Conservation (phyloP, 1,140 invertebrate species). For the Drosophila kurseongensis region DNA sequence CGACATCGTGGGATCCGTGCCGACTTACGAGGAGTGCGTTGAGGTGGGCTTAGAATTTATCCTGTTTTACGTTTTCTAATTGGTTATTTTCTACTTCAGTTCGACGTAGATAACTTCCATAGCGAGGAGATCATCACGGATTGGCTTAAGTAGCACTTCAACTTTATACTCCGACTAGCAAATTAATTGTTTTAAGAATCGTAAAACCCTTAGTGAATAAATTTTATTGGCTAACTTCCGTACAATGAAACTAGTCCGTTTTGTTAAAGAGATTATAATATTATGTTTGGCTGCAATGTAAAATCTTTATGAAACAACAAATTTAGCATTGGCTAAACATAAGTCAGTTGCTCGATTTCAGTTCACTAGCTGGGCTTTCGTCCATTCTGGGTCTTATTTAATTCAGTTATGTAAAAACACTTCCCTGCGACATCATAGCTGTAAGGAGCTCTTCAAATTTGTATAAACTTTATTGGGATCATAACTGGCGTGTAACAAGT, state of each 20-base stretch:
- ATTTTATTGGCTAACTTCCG: no score
- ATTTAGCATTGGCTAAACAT: no score
- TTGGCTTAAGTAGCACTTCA: conserved; percentile 61
- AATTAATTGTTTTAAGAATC: conserved; percentile 12
- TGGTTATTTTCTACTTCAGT: conserved; percentile 43
- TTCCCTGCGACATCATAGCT: no score
- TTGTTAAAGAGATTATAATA: no score
- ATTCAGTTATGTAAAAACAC: no score
- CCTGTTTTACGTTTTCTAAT: background rate
- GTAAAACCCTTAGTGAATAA: background rate
- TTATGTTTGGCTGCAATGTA: no score
- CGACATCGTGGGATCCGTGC: conserved; percentile 31
- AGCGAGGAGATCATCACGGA: conserved; percentile 80
- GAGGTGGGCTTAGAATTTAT: conserved; percentile 1
- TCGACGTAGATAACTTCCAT: conserved; percentile 71
- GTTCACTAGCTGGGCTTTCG: no score
- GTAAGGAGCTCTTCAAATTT: no score
- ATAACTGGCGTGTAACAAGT: conserved; percentile 55
- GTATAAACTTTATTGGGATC: conserved; percentile 52
- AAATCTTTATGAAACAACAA: no score
- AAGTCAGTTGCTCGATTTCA: no score
- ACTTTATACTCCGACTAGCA: background rate
- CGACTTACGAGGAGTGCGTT: conserved; percentile 55
- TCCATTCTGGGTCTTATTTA: no score
- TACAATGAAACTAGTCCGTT: no score